Evolutionary conservation across 1,140 invertebrate genomes (phyloP).

Genomic region (Dendrolimus punctatus): DNA sequence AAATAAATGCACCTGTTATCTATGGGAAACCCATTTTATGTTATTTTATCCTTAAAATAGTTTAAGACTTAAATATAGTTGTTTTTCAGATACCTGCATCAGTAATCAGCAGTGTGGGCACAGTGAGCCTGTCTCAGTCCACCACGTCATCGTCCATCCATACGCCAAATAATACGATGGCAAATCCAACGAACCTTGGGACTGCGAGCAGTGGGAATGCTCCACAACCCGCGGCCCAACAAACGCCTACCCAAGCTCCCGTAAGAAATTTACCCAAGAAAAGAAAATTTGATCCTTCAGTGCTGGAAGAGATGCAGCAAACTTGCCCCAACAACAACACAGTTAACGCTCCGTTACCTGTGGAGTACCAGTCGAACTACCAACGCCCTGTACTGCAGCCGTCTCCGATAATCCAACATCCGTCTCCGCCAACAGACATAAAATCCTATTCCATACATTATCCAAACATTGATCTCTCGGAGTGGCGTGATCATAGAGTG

Average conservation of each 20-base stretch:
- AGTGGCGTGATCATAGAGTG: conserved; percentile 93
- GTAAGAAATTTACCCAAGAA: conserved; percentile 88
- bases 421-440: conserved; percentile 37
- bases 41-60: background rate
- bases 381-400: conserved; percentile 36
- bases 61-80: background rate
- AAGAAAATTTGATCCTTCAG: conserved; percentile 88
- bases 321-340: conserved; percentile 51
- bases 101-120: conserved; percentile 69
- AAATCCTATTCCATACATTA: conserved; percentile 46
- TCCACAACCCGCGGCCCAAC: conserved; percentile 40
- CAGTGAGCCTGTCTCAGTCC: conserved; percentile 63
- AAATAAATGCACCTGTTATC: too few relatives aligned
- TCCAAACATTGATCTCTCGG: conserved; percentile 84
- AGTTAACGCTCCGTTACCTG: conserved; percentile 27
- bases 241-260: conserved; percentile 58
- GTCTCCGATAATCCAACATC: conserved; percentile 47
- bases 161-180: conserved; percentile 57
- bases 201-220: conserved; percentile 41
- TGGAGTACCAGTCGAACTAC: conserved; percentile 42
- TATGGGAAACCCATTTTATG: too few relatives aligned
- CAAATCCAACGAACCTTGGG: conserved; percentile 58
- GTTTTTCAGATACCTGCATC: conserved; percentile 68
- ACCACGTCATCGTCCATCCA: conserved; percentile 27
- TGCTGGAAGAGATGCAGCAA: conserved; percentile 79